These are phyloP conservation scores for Cyprinella venusta DNA, from an alignment of 2,797 vertebrate genomes.

Conservation along the genomic window DNA sequence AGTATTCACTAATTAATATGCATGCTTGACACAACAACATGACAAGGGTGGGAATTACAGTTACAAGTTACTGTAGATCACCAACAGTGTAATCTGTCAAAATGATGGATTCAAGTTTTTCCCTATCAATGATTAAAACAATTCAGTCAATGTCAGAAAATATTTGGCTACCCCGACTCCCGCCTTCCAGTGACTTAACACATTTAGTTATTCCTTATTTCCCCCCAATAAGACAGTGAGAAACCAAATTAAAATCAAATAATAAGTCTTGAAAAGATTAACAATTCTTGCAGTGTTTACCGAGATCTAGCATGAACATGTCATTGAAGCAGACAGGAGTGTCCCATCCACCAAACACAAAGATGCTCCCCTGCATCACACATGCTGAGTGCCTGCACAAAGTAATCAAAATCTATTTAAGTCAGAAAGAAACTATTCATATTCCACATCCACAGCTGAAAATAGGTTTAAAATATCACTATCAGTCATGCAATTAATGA, in stretches of 20 bases:
- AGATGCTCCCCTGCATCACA: conserved; percentile 82
- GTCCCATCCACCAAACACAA: conserved; percentile 85
- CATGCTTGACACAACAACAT: background rate
- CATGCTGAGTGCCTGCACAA: conserved; percentile 81
- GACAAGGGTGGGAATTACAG: background rate
- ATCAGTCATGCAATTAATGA: background rate
- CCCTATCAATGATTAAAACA: background rate
- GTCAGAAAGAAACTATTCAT: background rate
- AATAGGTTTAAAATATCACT: background rate
- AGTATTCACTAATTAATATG: background rate
- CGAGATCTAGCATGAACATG: conserved; percentile 82
- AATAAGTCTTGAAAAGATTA: background rate
- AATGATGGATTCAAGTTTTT: background rate
- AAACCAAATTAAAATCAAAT: background rate
- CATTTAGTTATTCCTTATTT: background rate
- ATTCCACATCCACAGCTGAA: conserved; percentile 6
- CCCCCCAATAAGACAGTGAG: background rate
- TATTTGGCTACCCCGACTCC: background rate
- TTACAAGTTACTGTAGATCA: background rate
- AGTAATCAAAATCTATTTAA: background rate
- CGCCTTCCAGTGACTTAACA: background rate
- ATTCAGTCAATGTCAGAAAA: background rate
- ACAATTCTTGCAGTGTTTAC: conserved; percentile 65
- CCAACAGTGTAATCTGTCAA: background rate
- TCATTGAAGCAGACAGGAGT: conserved; percentile 84